A percentile compares a stretch with the other conserved stretches of the same genome.
phyloP scores from a whole-genome alignment of 2,797 vertebrate species.

The Peromyscus melanophrys region DNA sequence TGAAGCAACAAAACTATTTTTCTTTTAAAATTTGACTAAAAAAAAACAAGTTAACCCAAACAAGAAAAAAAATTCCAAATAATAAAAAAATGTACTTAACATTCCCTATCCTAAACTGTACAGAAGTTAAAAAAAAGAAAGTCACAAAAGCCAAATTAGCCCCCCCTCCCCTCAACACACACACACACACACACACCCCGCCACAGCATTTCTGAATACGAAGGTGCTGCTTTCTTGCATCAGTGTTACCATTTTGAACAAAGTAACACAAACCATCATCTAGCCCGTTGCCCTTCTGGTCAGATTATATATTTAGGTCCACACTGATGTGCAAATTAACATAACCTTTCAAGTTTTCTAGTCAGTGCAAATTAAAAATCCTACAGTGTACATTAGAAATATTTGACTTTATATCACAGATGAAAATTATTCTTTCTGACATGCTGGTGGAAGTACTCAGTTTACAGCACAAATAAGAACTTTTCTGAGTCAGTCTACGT shows the following conservation, averaged over 20 bases:
- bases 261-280: constrained; percentile 14
- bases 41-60: background rate
- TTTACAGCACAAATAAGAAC: constrained; percentile 54
- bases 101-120: background rate
- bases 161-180: fast-evolving
- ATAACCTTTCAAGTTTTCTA: constrained; percentile 38
- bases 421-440: constrained; percentile 69
- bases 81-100: background rate
- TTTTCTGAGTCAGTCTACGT: constrained; percentile 66
- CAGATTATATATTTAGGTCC: constrained; percentile 52
- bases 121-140: constrained; percentile 19
- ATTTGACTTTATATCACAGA: constrained; percentile 79
- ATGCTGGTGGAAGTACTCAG: constrained; percentile 80
- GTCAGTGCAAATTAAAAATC: constrained; percentile 80
- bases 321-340: constrained; percentile 73
- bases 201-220: background rate
- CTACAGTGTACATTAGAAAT: constrained; percentile 68
- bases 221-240: constrained; percentile 52
- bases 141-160: background rate
- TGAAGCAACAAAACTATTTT: background rate
- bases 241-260: background rate
- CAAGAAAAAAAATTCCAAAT: background rate
- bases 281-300: background rate
- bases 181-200: too few relatives aligned
- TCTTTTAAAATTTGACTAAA: background rate